Percentiles rank a stretch among this genome's conserved stretches.
These are phyloP conservation scores for Anolis apletophallus DNA, from an alignment of 2,797 vertebrate species.

Conservation along the genomic window DNA sequence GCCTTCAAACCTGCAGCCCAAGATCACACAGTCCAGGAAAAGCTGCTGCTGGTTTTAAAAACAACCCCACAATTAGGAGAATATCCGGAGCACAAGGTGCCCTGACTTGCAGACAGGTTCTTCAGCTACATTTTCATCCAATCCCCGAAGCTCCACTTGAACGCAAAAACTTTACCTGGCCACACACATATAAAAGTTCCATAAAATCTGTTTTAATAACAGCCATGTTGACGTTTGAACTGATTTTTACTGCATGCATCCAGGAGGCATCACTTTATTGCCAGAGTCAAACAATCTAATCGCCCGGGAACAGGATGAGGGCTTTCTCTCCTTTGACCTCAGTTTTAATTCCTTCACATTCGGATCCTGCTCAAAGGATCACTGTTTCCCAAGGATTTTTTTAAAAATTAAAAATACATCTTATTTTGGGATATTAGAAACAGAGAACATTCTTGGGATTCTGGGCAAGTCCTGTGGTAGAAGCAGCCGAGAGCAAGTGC, in stretches of 20 bases:
- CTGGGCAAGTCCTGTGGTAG: slow-evolving; percentile 67
- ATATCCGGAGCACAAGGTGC: neutral
- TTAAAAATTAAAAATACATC: slow-evolving; percentile 38
- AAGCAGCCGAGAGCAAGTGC: slow-evolving; percentile 52
- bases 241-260: slow-evolving; percentile 38
- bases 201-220: slow-evolving; percentile 41
- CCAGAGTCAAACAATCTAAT: slow-evolving; percentile 45
- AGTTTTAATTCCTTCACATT: slow-evolving; percentile 50
- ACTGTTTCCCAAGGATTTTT: slow-evolving; percentile 71
- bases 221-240: slow-evolving; percentile 44
- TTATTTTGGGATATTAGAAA: slow-evolving; percentile 79
- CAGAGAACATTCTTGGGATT: slow-evolving; percentile 79
- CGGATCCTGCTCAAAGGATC: slow-evolving; percentile 57
- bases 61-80: neutral
- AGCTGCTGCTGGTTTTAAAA: neutral
- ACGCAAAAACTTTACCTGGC: slow-evolving; percentile 5
- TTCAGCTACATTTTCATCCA: slow-evolving; percentile 21
- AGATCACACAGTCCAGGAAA: neutral
- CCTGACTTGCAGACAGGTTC: neutral
- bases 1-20: neutral
- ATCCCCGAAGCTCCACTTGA: slow-evolving; percentile 10
- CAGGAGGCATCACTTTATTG: slow-evolving; percentile 49
- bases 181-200: slow-evolving; percentile 36
- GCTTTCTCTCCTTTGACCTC: slow-evolving; percentile 49
- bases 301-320: slow-evolving; percentile 43